Percentiles rank a stretch among this genome's conserved stretches.
phyloP scores from a whole-genome alignment of 2,113 vertebrate genomes.

The Eulacestoma nigropectus region DNA sequence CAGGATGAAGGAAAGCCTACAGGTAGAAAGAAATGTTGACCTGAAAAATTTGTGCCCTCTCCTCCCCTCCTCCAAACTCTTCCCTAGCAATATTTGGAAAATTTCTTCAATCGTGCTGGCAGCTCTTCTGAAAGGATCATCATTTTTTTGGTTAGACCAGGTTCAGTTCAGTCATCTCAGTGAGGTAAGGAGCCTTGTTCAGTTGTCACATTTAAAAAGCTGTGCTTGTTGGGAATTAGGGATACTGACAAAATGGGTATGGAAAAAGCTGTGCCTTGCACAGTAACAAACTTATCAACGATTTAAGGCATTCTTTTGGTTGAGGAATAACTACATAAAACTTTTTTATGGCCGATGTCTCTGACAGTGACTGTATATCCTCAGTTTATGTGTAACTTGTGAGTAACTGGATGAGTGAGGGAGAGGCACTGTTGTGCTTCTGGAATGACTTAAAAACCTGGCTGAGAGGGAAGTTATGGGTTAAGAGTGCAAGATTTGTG shows the following conservation, averaged over 20 bases:
- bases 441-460: neutral
- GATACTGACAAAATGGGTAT: neutral
- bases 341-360: neutral
- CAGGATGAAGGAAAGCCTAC: neutral
- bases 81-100: neutral
- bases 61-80: fast-evolving
- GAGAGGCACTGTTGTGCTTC: neutral
- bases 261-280: neutral
- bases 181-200: neutral
- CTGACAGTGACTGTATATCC: neutral
- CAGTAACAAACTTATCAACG: neutral
- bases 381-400: neutral
- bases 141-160: fast-evolving
- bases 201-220: neutral
- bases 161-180: neutral
- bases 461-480: neutral
- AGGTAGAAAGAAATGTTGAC: neutral
- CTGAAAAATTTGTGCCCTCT: neutral
- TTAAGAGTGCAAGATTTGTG: neutral
- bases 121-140: neutral
- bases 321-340: neutral
- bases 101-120: neutral
- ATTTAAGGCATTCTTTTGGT: neutral
- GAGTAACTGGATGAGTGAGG: neutral
- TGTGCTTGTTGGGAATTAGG: neutral